Conservation (phyloP, 2,888 invertebrate species). For the Trachelus troglodyta region DNA sequence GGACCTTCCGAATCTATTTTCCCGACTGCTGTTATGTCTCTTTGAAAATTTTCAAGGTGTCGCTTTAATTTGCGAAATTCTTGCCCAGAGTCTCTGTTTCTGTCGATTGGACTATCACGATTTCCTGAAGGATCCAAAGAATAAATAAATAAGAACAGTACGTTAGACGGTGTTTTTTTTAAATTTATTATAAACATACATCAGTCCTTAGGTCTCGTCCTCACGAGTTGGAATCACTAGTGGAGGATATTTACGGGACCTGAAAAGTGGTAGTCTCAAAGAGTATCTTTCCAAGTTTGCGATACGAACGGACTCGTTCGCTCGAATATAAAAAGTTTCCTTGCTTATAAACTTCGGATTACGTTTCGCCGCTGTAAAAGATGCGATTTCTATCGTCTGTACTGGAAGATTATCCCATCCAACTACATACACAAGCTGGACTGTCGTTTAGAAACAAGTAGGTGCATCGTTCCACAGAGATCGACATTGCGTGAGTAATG, state of each 20-base stretch:
- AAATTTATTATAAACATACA: no score
- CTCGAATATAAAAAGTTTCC: slow-evolving; percentile 2
- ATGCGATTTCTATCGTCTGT: not conserved
- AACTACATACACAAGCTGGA: not conserved
- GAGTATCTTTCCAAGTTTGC: not conserved
- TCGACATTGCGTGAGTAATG: not conserved
- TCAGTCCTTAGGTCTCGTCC: not conserved
- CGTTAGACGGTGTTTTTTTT: no score
- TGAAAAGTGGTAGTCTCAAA: not conserved
- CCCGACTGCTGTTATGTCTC: not conserved
- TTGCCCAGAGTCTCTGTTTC: not conserved
- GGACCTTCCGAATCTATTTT: not conserved
- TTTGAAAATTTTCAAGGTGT: not conserved
- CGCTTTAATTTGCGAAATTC: slow-evolving; percentile 1
- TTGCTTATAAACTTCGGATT: not conserved
- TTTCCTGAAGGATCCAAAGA: not conserved
- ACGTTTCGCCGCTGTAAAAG: not conserved
- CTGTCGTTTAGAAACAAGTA: not conserved
- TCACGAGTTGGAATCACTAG: not conserved
- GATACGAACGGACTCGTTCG: not conserved
- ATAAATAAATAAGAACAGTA: not conserved
- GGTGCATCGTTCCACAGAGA: not conserved
- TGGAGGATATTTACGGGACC: not conserved
- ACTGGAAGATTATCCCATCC: not conserved
- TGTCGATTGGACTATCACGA: not conserved